Evolutionary conservation across 2,888 invertebrate species (phyloP), one percentile per base, ranked within the genome.

Genomic region (Ypsolopha scabrella): DNA sequence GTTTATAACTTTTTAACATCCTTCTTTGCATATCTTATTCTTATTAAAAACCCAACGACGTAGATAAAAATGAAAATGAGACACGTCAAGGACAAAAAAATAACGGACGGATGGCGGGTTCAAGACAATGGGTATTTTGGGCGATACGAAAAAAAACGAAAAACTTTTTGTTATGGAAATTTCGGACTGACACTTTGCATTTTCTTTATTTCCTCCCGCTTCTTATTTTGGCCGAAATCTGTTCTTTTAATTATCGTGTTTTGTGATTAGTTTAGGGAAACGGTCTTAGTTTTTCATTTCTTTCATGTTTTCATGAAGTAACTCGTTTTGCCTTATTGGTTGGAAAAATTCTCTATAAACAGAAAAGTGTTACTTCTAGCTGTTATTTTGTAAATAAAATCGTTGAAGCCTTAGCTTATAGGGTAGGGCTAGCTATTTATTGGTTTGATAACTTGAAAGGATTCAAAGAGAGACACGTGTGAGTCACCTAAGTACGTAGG

Each of bases 181-280:
- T 77, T 74, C 64, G 79, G 78, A 70, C 72, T 75, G 79, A 81
- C 80, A 80, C 80, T 86, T 80, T 80, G 82, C 80, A 83, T 83
- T 83, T 80, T 79, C 81, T 80, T 81, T 79, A 76, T 81, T 75
- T 76, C 73, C 72, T 52, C 52, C 24, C 69, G 75, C 70, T 68
- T 72, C 70, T 63, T 61, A 61, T 60, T 65, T 63, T 65, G 65
- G 70, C 61, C 72, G 75, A 68, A 81, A 80, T 85, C 83, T 83
- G 83, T 81, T 83, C 82, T 83, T 78, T 83, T 85, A 85, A 86
- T 83, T 83, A 83, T 80, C 82, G 80, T 83, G 82, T 83, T 86
- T 85, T 78, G 80, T 82, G 85, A 86, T 86, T 86, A 85, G 85
- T 83, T 86, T 80, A 70, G 75, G 79, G 79, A 74, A 80, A 79